Evolutionary conservation across 2,888 invertebrate genomes (phyloP).

Genomic region (Morpho achilles): DNA sequence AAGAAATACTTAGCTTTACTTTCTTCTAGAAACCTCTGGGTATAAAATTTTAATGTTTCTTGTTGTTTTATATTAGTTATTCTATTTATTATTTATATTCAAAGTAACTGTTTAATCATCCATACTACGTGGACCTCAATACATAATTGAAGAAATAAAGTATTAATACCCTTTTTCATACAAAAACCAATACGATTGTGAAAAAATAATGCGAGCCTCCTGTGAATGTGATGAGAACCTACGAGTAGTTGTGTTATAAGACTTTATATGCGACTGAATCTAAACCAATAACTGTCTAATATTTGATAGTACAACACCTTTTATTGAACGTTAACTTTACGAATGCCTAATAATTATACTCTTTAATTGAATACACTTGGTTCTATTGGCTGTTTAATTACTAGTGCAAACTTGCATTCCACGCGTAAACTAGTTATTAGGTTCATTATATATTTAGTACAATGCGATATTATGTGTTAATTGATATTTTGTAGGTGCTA

Average conservation of each 20-base stretch:
- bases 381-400: slow-evolving; percentile 1
- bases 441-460: slow-evolving; percentile 17
- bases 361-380: neutral
- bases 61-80: too few species aligned
- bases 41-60: too few species aligned
- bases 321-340: neutral
- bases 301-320: slow-evolving; percentile 15
- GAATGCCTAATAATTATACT: neutral
- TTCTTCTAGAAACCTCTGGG: too few species aligned
- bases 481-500: slow-evolving; percentile 23
- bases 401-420: slow-evolving; percentile 9
- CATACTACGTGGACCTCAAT: too few species aligned
- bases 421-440: slow-evolving; percentile 12
- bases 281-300: slow-evolving; percentile 41
- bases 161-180: too few species aligned
- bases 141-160: too few species aligned
- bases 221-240: slow-evolving; percentile 43
- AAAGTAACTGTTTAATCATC: too few species aligned
- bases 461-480: slow-evolving; percentile 5
- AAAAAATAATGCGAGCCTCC: slow-evolving; percentile 32
- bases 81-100: too few species aligned
- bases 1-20: too few species aligned
- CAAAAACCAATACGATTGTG: neutral
- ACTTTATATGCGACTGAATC: slow-evolving; percentile 37
- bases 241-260: slow-evolving; percentile 45